A percentile compares a stretch with the other conserved stretches of the same genome.
Evolutionary conservation across 2,797 vertebrate genomes (phyloP).

Genomic region (Sebastes goodei): DNA sequence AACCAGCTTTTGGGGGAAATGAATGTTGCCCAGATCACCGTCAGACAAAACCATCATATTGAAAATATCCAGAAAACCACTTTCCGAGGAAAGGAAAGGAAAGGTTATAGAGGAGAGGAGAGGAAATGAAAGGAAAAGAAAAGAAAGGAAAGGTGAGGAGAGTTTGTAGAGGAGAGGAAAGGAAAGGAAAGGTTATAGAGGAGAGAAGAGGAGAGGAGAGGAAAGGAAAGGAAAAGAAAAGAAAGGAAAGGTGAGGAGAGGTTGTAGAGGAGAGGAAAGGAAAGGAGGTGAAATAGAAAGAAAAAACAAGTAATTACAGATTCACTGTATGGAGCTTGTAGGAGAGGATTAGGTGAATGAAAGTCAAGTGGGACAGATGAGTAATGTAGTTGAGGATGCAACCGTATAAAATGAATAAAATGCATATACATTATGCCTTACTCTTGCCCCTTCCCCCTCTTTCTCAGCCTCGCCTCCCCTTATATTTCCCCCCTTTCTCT

Average conservation of each 20-base stretch:
- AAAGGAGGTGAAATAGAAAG: background rate
- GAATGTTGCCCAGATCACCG: background rate
- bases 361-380: conserved; percentile 30
- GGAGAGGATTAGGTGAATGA: conserved; percentile 33
- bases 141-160: too few relatives aligned
- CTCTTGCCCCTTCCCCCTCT: background rate
- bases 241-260: too few relatives aligned
- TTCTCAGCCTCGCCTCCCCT: background rate
- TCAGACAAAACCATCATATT: background rate
- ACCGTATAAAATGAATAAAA: background rate
- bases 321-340: background rate
- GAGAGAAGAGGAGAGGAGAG: background rate
- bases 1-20: background rate
- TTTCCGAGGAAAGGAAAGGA: too few relatives aligned
- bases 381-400: conserved; percentile 1
- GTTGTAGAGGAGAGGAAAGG: too few relatives aligned
- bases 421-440: background rate
- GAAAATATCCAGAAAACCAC: background rate
- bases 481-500: background rate
- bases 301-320: conserved; percentile 27
- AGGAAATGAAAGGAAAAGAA: too few relatives aligned
- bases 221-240: too few relatives aligned
- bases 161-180: background rate
- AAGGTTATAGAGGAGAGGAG: background rate
- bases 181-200: too few relatives aligned